Conservation (phyloP, 2,113 vertebrate species). For the Poeciliopsis prolifica region DNA sequence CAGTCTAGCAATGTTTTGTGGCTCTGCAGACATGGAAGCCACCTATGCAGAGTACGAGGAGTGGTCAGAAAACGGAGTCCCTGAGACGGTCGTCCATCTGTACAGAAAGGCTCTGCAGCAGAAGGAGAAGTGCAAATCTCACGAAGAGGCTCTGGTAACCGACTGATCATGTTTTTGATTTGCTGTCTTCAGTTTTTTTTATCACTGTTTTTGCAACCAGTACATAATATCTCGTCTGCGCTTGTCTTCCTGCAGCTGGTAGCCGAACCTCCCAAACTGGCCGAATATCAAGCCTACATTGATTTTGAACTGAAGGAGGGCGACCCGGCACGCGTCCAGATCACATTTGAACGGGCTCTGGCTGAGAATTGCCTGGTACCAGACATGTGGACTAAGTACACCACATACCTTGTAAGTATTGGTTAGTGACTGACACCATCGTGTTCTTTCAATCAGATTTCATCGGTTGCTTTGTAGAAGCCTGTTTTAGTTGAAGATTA, state of each 20-base stretch:
- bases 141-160: constrained; percentile 91
- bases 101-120: constrained; percentile 89
- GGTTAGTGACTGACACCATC: not conserved
- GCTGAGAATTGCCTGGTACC: constrained; percentile 97
- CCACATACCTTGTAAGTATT: constrained; percentile 90
- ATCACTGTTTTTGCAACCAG: not conserved
- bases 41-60: constrained; percentile 92
- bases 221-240: not conserved
- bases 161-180: not conserved
- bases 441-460: not conserved
- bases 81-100: constrained; percentile 79
- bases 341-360: constrained; percentile 91
- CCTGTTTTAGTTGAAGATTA: not conserved
- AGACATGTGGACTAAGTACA: constrained; percentile 94
- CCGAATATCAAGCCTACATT: constrained; percentile 94
- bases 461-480: not conserved
- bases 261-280: constrained; percentile 90
- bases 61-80: constrained; percentile 89
- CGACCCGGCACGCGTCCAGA: constrained; percentile 92
- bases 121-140: constrained; percentile 86
- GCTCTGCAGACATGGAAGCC: constrained; percentile 88
- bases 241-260: constrained; percentile 79
- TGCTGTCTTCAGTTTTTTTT: not conserved
- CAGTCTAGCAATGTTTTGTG: not conserved
- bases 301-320: constrained; percentile 92